phyloP scores from a whole-genome alignment of 2,888 invertebrate species.

The Alitta virens region DNA sequence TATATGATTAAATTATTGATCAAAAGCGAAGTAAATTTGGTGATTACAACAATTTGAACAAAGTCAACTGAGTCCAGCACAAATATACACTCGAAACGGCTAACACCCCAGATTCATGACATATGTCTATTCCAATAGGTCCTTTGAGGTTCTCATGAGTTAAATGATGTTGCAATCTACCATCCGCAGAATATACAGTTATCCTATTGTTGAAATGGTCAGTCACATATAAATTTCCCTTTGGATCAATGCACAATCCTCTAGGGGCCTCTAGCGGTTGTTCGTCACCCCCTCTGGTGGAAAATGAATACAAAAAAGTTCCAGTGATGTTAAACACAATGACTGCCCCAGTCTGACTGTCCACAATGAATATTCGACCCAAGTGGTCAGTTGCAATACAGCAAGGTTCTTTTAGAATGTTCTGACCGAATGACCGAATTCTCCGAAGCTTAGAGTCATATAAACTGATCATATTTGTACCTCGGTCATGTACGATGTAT shows the following conservation, averaged over 20 bases:
- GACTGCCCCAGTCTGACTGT: not conserved
- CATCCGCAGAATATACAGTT: slow-evolving; percentile 2
- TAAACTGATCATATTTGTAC: not conserved
- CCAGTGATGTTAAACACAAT: slow-evolving; percentile 8
- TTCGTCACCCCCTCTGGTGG: not conserved
- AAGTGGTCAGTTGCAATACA: slow-evolving; percentile 2
- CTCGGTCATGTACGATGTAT: slow-evolving; percentile 5
- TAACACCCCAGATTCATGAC: not conserved
- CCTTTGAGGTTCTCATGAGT: not conserved
- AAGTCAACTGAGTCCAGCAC: not conserved
- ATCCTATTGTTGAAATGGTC: slow-evolving; percentile 9
- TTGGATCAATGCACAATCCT: slow-evolving; percentile 6
- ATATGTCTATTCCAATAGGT: not conserved
- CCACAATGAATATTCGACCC: slow-evolving; percentile 8
- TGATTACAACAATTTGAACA: not conserved
- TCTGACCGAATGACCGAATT: slow-evolving; percentile 3
- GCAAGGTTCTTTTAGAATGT: not conserved
- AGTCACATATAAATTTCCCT: slow-evolving; percentile 3
- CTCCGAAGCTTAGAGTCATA: not conserved
- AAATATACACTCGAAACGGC: not conserved
- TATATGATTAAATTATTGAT: too few relatives aligned
- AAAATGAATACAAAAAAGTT: not conserved
- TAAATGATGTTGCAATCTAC: slow-evolving; percentile 2
- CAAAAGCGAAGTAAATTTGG: too few relatives aligned
- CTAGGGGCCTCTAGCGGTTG: not conserved